Conservation (phyloP, 1,140 invertebrate species). For the Eulimnadia texana region DNA sequence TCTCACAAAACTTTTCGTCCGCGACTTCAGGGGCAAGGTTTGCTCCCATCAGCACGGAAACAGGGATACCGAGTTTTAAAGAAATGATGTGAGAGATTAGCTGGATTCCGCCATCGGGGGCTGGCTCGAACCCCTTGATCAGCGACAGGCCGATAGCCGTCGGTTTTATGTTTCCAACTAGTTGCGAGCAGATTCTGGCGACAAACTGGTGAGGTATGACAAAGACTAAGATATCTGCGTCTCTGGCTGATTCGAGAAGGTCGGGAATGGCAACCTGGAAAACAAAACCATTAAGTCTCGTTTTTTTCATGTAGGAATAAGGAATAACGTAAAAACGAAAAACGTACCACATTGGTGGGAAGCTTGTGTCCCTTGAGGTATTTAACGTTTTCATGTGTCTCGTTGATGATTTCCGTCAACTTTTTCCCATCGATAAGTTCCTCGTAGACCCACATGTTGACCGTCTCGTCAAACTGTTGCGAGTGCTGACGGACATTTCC, state of each 20-base stretch:
- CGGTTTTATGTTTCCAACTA: constrained; percentile 82
- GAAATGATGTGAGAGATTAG: constrained; percentile 93
- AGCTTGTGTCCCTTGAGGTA: constrained; percentile 90
- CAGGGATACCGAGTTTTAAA: constrained; percentile 68
- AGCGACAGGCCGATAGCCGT: constrained; percentile 81
- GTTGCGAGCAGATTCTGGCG: constrained; percentile 58
- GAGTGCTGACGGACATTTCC: constrained; percentile 56
- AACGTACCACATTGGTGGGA: constrained; percentile 72
- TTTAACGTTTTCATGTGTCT: constrained; percentile 95
- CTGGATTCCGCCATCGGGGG: constrained; percentile 78
- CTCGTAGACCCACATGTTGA: constrained; percentile 97
- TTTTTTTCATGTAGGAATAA: too few species aligned
- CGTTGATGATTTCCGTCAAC: constrained; percentile 96
- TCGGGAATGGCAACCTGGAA: constrained; percentile 91
- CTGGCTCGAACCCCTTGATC: constrained; percentile 91
- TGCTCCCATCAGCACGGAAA: constrained; percentile 93
- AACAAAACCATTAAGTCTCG: constrained; percentile 24
- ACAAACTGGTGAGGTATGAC: constrained; percentile 98
- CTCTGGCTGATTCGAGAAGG: constrained; percentile 70
- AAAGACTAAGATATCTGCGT: constrained; percentile 91
- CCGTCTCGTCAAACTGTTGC: constrained; percentile 65
- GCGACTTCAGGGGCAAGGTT: constrained; percentile 93
- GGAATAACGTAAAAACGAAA: too few species aligned
- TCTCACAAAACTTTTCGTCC: constrained; percentile 94
- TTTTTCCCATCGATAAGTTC: constrained; percentile 90